These are phyloP conservation scores for Chloropsis cyanopogon DNA, from an alignment of 2,113 vertebrate genomes.

Conservation along the genomic window DNA sequence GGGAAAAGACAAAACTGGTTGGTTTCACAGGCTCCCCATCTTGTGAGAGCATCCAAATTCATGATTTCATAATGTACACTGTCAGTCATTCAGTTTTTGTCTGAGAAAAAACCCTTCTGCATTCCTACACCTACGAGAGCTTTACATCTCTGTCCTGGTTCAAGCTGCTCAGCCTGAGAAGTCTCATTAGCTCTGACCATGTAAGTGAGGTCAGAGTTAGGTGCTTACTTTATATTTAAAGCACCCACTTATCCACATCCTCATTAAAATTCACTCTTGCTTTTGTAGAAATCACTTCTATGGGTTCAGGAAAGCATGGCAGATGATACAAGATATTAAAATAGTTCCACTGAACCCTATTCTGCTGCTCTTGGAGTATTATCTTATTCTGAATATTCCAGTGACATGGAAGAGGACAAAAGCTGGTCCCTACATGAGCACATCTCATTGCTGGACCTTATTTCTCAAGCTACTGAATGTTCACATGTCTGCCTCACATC, in stretches of 20 bases:
- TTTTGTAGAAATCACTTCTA: background rate
- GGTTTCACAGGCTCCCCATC: background rate
- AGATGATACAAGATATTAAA: background rate
- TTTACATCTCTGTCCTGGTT: background rate
- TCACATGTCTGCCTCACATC: background rate
- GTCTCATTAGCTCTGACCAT: background rate
- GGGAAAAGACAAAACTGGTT: background rate
- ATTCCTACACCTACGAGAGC: background rate
- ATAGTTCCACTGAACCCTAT: background rate
- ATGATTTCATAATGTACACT: background rate
- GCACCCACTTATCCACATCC: background rate
- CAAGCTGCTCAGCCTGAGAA: background rate
- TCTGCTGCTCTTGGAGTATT: background rate
- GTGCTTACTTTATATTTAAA: background rate
- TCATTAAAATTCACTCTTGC: background rate
- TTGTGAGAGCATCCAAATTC: background rate
- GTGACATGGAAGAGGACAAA: slow-evolving; percentile 7
- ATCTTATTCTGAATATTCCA: background rate
- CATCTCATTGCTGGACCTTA: background rate
- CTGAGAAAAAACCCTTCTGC: background rate
- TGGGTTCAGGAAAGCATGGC: background rate
- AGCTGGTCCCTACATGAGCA: background rate
- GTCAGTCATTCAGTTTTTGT: background rate
- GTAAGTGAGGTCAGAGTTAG: background rate
- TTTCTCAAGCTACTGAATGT: background rate